Evolutionary conservation across 2,797 vertebrate genomes (phyloP), one percentile per base, ranked within the genome.

Genomic region (Halcyon chelicuti): DNA sequence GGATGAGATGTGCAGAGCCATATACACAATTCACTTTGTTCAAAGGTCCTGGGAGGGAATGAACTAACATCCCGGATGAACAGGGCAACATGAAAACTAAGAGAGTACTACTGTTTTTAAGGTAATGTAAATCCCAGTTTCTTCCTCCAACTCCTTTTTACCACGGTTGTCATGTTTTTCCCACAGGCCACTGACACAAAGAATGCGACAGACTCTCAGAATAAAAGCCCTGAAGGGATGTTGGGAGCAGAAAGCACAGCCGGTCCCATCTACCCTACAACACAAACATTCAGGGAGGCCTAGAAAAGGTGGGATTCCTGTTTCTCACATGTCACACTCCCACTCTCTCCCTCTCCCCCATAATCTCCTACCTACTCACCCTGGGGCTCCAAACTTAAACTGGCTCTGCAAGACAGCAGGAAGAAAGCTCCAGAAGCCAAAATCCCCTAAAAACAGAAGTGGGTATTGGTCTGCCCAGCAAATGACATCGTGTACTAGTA

Each of bases 201-300:
- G 87, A 94, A 94, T 86, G 85, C 82, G 88, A 61, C 13, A 55
- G 29, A 60, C 3, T 82, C 20, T 49, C 15, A 58, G 66, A 83
- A 84, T 28, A 89, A 70, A 93, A 94, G 73, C 79, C 95, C 94
- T 49, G 76, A 86, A 91, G 61, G 44, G 44, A 66, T 26, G 74
- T 5, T 23, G 31, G 79, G 40, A 87, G 44, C 63, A 92, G 52
- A 89, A 85, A 74, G 63, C 80, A 90, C 86, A 92, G 67, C 93
- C 96, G 94, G 77, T 37, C 23, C 67, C 62, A 62, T 33, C 92
- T 49, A 66, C 71, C 23, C 74, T 71, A 28, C 17, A 77, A 87
- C 60, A 88, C 13, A 87, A 62, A 90, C 86, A 92, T 76, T 33
- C 71, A 71, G 12, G 11, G 93, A 65, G 67, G 67, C 77, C 62